A percentile compares a stretch with the other conserved stretches of the same genome.
phyloP scores from a whole-genome alignment of 2,113 vertebrate genomes.

The Saguinus midas region DNA sequence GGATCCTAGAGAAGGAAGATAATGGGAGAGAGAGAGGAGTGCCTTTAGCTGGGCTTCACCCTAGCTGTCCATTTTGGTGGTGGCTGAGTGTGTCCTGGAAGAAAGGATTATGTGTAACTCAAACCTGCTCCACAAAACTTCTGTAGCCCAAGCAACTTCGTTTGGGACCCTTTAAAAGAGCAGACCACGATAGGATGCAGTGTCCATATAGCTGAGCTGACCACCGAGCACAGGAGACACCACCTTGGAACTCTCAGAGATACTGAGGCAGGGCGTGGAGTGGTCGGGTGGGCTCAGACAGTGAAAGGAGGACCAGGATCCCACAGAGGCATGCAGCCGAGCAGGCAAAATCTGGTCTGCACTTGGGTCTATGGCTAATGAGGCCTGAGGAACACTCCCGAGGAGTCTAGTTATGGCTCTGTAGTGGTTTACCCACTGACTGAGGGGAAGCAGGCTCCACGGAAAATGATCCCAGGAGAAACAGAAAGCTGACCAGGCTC shows the following conservation, averaged over 20 bases:
- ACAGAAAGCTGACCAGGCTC: neutral
- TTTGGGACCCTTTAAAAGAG: neutral
- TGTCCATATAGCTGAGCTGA: neutral
- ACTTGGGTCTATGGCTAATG: neutral
- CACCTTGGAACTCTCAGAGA: neutral
- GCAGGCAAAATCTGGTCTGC: neutral
- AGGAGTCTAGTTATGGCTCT: neutral
- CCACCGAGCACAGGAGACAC: neutral
- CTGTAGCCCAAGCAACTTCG: neutral
- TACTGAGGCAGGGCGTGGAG: fast-evolving
- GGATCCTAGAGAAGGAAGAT: neutral
- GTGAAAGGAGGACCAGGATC: neutral
- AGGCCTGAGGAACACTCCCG: neutral
- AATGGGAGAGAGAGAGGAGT: neutral
- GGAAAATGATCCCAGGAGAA: neutral
- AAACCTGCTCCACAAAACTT: neutral
- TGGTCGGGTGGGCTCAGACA: too few species aligned
- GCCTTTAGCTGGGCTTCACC: neutral
- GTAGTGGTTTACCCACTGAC: neutral
- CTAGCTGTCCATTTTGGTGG: neutral
- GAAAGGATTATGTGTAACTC: neutral
- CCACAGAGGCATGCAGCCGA: neutral
- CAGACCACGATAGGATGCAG: neutral
- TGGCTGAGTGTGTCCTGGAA: neutral
- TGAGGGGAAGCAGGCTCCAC: neutral